Base-by-base conservation (phyloP, 2,888 invertebrate genomes). In the Drosophila putrida region DNA sequence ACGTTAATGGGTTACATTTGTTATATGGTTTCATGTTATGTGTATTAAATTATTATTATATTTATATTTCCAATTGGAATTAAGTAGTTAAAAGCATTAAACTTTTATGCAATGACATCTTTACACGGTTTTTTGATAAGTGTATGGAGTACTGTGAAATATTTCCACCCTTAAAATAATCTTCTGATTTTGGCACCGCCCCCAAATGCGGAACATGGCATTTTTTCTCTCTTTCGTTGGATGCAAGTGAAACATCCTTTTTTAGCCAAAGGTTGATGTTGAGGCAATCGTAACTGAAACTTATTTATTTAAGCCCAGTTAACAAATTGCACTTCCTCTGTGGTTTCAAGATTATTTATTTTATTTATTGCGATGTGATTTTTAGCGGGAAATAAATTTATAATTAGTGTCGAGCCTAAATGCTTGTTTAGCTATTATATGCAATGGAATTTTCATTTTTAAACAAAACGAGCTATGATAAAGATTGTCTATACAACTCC, bases 381-480 rank as follows among this genome's bases (percentile, higher is more conserved):
- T 60, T 53, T 58, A 65, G 58, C 41, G 51, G 46, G 27, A 71
- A 53, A 46, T 70, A 57, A 74, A 64, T 55, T 60, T 57, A 65
- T 53, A 57, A 67, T 54, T 61, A 71, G 79, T 78, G 79, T 54
- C 57, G 49, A 47, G 69, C 50, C 39, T 62, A 28, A 60, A 68
- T 54, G 49, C 33, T 25, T 28, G 35, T 35, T 53, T 39, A 47
- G 58, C 53, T 46, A 27, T 28, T 60, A 46, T 64, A 68, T 80
- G 82, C 82, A 72, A 91, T 91, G 91, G 91, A 91, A 89, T 91
- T 91, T 81, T 89, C 91, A 76, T 90, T 91, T 70, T 80, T 91
- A 61, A 91, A 90, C 76, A 90, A 90, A 78, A 77, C 89, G 28
- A 88, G 78, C 47, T 90, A 90, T 51, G 90, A 90, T 78, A 83